These are phyloP conservation scores for Harpalus rubripes DNA, from an alignment of 2,888 invertebrate genomes.

Conservation along the genomic window DNA sequence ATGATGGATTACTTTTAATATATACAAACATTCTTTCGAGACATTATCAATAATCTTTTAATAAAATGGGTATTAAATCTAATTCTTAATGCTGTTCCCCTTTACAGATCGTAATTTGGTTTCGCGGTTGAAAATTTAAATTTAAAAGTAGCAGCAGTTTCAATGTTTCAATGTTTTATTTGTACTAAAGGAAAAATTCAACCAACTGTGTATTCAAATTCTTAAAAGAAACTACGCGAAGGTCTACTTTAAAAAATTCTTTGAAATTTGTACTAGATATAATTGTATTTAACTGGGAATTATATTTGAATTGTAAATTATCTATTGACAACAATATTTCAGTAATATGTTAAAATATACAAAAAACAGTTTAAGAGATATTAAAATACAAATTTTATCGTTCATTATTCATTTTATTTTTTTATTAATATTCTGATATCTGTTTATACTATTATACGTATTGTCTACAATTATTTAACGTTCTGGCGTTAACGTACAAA, in stretches of 20 bases:
- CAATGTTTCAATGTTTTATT: conserved; percentile 7
- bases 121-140: not conserved
- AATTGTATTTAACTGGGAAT: not conserved
- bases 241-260: not conserved
- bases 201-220: not conserved
- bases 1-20: not conserved
- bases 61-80: not conserved
- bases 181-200: not conserved
- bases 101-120: not conserved
- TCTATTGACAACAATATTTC: not conserved
- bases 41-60: not conserved
- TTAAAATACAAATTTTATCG: too few species aligned
- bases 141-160: not conserved
- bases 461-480: too few species aligned
- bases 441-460: too few species aligned
- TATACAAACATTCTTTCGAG: not conserved
- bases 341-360: not conserved
- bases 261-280: not conserved
- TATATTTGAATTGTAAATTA: not conserved
- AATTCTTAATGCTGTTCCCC: not conserved
- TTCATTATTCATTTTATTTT: too few species aligned
- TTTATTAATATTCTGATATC: too few species aligned
- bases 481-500: too few species aligned
- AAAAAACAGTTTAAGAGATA: too few species aligned
- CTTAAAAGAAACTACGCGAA: not conserved